Evolutionary conservation across 2,888 invertebrate species (phyloP), one percentile per base, ranked within the genome.

Genomic region (Bombyx huttoni): DNA sequence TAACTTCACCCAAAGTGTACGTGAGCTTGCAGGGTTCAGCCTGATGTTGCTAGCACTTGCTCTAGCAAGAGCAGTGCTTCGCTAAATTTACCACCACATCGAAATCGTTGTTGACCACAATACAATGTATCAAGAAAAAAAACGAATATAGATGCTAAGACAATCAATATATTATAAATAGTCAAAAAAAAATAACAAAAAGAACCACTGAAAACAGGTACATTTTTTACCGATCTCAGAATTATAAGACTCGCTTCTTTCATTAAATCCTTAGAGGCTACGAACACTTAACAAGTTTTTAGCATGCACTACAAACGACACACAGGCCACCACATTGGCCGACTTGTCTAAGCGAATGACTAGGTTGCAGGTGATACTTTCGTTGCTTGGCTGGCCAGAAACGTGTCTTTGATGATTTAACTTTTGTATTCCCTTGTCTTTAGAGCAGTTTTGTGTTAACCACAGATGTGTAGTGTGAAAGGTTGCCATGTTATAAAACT

Each of bases 91-190:
- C 24, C 24, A 24, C 24, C 24, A 5, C 3, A 24, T 24, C n/a
- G 24, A 3, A 3, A 24, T 24, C 5, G 24, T 5, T 24, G 2
- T 24, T 24, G 24, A 5, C 24, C 24, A 24, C 24, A 24, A 5
- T 24, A 24, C 24, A 24, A 5, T 24, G 24, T 24, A 24, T 24
- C 24, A 24, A 24, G 24, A 24, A 45, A 46, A 61, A 73, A 69
- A 71, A 82, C 71, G 76, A 77, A 71, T 69, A 62, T 75, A 67
- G 81, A 85, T 86, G 86, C 87, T 88, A 88, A 80, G 87, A 87
- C 86, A 86, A 87, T 88, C 80, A 85, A 87, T 82, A 87, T 86
- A 85, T 77, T 87, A 88, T 86, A 88, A 88, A 88, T 88, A 87
- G 85, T 87, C 86, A 87, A 88, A 87, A 85, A 24, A 24, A 84